phyloP scores from a whole-genome alignment of 1,140 invertebrate species.

The Rhagoletis pomonella region DNA sequence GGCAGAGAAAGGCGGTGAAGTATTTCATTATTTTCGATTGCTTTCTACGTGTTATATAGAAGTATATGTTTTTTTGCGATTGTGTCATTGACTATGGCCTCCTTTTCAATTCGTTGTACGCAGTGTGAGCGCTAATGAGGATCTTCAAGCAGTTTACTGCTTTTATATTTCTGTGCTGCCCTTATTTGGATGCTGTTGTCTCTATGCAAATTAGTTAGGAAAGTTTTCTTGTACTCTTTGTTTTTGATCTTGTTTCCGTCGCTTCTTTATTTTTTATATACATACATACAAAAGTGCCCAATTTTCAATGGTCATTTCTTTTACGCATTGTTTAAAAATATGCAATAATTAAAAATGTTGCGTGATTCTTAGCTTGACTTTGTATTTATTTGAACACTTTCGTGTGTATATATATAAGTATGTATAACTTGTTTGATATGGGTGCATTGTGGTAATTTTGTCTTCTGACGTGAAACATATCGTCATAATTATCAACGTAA shows the following conservation, averaged over 20 bases:
- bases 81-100: slow-evolving; percentile 42
- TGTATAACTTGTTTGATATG: background rate
- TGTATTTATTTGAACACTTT: background rate
- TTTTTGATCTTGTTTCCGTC: background rate
- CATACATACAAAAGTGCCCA: too few species aligned
- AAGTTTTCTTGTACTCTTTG: background rate
- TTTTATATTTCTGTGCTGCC: slow-evolving; percentile 20
- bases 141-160: background rate
- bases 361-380: background rate
- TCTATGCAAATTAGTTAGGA: background rate
- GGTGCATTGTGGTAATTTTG: slow-evolving; percentile 24
- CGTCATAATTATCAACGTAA: background rate
- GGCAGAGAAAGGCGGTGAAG: slow-evolving; percentile 38
- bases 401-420: background rate
- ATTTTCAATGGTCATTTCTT: slow-evolving; percentile 9
- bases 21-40: slow-evolving; percentile 36
- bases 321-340: background rate
- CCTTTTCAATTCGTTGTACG: background rate
- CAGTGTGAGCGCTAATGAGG: slow-evolving; percentile 11
- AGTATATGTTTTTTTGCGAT: background rate
- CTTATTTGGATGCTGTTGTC: slow-evolving; percentile 32
- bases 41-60: slow-evolving; percentile 36
- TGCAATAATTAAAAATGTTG: background rate
- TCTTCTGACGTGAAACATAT: slow-evolving; percentile 19
- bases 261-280: background rate